Conservation (phyloP, 2,113 vertebrate genomes). For the Eolophus roseicapilla region DNA sequence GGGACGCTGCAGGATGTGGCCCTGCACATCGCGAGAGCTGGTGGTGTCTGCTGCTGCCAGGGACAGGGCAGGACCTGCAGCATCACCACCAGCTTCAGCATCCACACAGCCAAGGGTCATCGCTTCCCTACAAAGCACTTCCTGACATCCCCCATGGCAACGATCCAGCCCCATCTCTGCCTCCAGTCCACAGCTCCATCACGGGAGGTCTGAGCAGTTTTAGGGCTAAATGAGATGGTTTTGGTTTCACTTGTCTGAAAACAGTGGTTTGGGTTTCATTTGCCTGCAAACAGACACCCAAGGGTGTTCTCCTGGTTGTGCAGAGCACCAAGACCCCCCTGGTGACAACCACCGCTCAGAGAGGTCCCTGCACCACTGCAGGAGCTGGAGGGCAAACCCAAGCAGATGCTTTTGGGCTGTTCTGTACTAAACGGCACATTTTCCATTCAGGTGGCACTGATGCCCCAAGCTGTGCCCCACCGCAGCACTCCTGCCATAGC, state of each 20-base stretch:
- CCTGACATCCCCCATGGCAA: rapidly evolving
- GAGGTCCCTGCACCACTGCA: not conserved
- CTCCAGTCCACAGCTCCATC: not conserved
- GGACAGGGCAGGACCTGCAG: not conserved
- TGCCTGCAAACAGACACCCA: not conserved
- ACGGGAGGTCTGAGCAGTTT: rapidly evolving
- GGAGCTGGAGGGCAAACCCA: not conserved
- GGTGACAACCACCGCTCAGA: not conserved
- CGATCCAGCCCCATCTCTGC: rapidly evolving
- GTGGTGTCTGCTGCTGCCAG: not conserved
- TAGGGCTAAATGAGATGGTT: not conserved
- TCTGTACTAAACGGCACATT: rapidly evolving
- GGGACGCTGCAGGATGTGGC: not conserved
- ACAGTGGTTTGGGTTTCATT: not conserved
- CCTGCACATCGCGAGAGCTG: not conserved
- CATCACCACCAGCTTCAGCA: not conserved
- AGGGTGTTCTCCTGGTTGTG: not conserved
- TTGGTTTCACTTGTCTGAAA: not conserved
- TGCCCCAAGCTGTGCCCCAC: not conserved
- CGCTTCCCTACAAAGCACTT: rapidly evolving
- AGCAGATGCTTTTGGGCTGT: not conserved
- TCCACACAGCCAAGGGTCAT: not conserved
- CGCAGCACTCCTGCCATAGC: rapidly evolving
- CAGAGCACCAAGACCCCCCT: not conserved
- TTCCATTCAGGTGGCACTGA: rapidly evolving